Evolutionary conservation across 2,888 invertebrate species (phyloP), one percentile per base, ranked within the genome.

Genomic region (Tigriopus californicus): DNA sequence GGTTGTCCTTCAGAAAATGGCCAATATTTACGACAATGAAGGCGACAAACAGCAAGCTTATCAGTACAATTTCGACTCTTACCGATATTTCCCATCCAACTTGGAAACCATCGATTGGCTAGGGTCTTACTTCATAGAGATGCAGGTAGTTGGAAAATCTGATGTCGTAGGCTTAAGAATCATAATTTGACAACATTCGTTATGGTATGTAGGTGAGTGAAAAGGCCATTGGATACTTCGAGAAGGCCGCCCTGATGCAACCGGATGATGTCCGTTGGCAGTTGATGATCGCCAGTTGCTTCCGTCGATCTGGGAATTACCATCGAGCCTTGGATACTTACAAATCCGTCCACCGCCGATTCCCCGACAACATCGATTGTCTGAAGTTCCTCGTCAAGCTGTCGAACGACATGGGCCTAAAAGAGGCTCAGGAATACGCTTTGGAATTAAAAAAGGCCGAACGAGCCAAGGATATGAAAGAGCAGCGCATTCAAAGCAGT

Each of bases 281-380:
- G 69, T 74, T 91, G 68, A 80, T 88, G 72, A 83, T 87, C 54
- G 90, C 89, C 10, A 83, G 83, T 41, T 88, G 88, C 69, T 80
- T 86, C 67, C 76, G 88, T 46, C 76, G 87, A 65, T 82, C 82
- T 60, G 89, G 89, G 33, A 83, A 83, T 67, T 87, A 87, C 69
- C 85, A 85, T 65, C 82, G 83, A 66, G 89, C 90, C 10, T 75
- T 91, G 20, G 76, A 81, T 8, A 77, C 85, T 1, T 92, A 90
- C 72, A 85, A 63, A 44, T 61, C 62, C 55, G 62, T 95, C 67
- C 85, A 94, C 68, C 76, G 79, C 20, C 80, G 81, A 64, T 97
- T 97, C 71, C 97, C 97, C 0, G 92, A 95, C 63, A 94, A 95
- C 70, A 78, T 87, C 1, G 91, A 92, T 68, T 95, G 95, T 72